A percentile compares a stretch with the other conserved stretches of the same genome.
Evolutionary conservation across 2,113 vertebrate genomes (phyloP).

Genomic region (Suricata suricatta): DNA sequence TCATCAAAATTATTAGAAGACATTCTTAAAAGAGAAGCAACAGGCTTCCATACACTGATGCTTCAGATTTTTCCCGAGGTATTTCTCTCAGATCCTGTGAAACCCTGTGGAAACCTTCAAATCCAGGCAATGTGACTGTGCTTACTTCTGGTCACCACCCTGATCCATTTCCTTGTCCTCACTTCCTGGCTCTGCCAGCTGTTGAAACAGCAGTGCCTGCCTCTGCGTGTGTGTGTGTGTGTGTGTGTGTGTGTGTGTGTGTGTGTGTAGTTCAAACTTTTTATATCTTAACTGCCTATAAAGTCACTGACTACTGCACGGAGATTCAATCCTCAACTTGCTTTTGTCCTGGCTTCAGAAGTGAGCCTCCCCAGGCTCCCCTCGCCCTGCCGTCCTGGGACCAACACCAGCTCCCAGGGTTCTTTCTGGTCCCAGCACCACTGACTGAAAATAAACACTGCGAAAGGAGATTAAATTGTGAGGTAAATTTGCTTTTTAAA

Average conservation of each 20-base stretch:
- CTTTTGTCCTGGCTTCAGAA: no score
- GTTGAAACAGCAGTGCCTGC: background rate
- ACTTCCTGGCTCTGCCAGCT: background rate
- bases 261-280: background rate
- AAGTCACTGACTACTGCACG: background rate
- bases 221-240: background rate
- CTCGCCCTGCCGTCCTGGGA: background rate
- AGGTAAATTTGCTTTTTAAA: constrained; percentile 22
- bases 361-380: accelerated
- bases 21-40: background rate
- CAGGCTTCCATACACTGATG: background rate
- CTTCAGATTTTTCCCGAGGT: background rate
- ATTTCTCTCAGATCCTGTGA: background rate
- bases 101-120: background rate
- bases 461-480: background rate
- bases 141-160: background rate
- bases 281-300: background rate
- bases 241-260: accelerated
- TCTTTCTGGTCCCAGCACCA: background rate
- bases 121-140: background rate
- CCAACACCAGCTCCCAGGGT: background rate
- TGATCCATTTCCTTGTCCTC: constrained; percentile 5
- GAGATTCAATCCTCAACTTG: background rate
- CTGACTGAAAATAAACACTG: background rate
- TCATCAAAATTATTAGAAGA: background rate